A percentile compares a stretch with the other conserved stretches of the same genome.
Evolutionary conservation across 2,797 vertebrate genomes (phyloP).

Genomic region (Gallirallus australis): DNA sequence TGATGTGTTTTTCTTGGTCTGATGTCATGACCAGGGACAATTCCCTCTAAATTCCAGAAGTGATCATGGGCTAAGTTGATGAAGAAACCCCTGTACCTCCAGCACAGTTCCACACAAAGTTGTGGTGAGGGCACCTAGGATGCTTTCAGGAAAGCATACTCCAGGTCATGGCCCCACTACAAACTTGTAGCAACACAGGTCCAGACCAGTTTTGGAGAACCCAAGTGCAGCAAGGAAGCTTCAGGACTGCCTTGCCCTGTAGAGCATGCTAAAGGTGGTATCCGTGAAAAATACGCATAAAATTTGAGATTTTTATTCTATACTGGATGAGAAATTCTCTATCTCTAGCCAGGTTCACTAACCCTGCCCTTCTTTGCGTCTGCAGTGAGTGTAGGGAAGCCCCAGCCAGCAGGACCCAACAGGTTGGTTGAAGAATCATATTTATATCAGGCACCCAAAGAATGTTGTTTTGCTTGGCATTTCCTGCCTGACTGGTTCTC

Average conservation of each 20-base stretch:
- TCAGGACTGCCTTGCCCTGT: background rate
- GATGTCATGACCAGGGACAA: background rate
- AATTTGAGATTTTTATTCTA: background rate
- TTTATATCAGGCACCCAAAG: constrained; percentile 23
- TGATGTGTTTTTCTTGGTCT: background rate
- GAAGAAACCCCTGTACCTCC: background rate
- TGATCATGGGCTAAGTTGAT: background rate
- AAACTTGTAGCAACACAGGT: background rate
- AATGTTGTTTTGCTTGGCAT: constrained; percentile 48
- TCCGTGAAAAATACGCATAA: background rate
- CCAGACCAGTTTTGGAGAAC: background rate
- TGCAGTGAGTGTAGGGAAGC: background rate
- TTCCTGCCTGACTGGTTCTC: constrained; percentile 57
- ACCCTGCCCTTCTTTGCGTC: background rate
- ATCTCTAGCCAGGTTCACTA: background rate
- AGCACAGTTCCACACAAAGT: background rate
- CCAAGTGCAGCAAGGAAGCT: background rate
- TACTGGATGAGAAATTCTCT: background rate
- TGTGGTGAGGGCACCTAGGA: background rate
- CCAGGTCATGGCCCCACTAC: background rate
- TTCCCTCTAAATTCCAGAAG: background rate
- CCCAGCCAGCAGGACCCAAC: constrained; percentile 2
- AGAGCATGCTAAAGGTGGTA: background rate
- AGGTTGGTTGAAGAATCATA: background rate
- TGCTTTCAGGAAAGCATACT: background rate